phyloP scores from a whole-genome alignment of 2,888 invertebrate species.

The Catotricha subobsoleta region DNA sequence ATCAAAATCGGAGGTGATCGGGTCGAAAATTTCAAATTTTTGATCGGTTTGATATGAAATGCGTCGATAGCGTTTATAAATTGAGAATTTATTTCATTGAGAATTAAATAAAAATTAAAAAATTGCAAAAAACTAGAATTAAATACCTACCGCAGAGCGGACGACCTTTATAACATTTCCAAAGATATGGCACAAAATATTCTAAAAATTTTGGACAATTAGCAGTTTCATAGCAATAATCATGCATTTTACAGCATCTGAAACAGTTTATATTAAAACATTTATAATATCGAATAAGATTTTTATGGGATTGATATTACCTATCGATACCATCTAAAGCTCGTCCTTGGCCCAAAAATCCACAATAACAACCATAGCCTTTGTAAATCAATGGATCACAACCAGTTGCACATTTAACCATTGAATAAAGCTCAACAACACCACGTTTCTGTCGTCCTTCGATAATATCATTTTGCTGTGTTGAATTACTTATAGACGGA shows the following conservation, averaged over 20 bases:
- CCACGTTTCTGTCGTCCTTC: constrained; percentile 48
- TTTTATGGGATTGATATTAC: neutral
- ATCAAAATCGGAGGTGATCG: no score
- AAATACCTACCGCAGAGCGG: constrained; percentile 50
- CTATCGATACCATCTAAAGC: constrained; percentile 58
- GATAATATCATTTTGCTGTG: neutral
- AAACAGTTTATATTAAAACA: neutral
- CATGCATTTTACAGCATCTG: constrained; percentile 67
- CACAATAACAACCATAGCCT: constrained; percentile 82
- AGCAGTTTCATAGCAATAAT: constrained; percentile 65
- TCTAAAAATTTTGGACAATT: constrained; percentile 63
- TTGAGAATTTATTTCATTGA: no score
- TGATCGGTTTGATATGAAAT: no score
- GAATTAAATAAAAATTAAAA: neutral
- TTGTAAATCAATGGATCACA: constrained; percentile 70
- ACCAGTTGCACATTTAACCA: constrained; percentile 69
- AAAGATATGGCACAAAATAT: constrained; percentile 74
- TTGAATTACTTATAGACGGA: neutral
- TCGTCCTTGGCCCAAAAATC: constrained; percentile 63
- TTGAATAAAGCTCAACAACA: constrained; percentile 64
- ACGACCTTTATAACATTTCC: constrained; percentile 62
- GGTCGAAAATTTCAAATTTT: no score
- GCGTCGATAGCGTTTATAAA: no score
- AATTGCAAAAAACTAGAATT: neutral
- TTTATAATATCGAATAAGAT: neutral